Base-by-base conservation (phyloP, 2,797 vertebrate genomes). In the Danio choprae region DNA sequence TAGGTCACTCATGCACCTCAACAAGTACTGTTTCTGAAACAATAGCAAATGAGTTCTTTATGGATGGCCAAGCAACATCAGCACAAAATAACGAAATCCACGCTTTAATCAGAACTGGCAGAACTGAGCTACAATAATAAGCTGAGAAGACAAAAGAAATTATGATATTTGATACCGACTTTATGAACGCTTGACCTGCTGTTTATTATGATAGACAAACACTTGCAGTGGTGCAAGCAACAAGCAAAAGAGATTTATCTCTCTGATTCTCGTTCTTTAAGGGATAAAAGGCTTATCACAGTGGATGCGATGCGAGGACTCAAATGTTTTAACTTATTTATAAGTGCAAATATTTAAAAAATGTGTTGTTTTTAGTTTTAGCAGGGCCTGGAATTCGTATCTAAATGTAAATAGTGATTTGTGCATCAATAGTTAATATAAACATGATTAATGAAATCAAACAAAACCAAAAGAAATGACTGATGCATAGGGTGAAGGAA, bases 171-270 rank as follows among this genome's bases (percentile, higher is more conserved):
- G 56, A 44, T 29, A 58, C 38, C 6, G 12, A 72, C 10, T 22
- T 44, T 12, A 56, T 77, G 15, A 77, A 18, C 20, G 29, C 7
- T 48, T 40, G 22, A n/a, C 41, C 12, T 38, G 53, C 29, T 46
- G 46, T 58, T 77, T 68, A 48, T 48, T 68, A 15, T 77, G 29
- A 68, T 59, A 36, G 29, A 29, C 29, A 29, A 29, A 29, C 29
- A 29, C 29, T 29, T 29, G 29, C 29, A 29, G 29, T 29, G 29
- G 29, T 29, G 29, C 29, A 3, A 29, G 50, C 11, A 70, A 69
- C 16, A 18, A 36, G 16, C 48, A 18, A 5, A 50, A 68, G 10
- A 40, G 16, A 18, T 69, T 18, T 18, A 6, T 38, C 2, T 18
- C 48, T 40, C 22, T 46, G 15, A 29, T 7, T 68, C 65, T 50